phyloP scores from a whole-genome alignment of 2,888 invertebrate genomes.

The Phengaris alcon region DNA sequence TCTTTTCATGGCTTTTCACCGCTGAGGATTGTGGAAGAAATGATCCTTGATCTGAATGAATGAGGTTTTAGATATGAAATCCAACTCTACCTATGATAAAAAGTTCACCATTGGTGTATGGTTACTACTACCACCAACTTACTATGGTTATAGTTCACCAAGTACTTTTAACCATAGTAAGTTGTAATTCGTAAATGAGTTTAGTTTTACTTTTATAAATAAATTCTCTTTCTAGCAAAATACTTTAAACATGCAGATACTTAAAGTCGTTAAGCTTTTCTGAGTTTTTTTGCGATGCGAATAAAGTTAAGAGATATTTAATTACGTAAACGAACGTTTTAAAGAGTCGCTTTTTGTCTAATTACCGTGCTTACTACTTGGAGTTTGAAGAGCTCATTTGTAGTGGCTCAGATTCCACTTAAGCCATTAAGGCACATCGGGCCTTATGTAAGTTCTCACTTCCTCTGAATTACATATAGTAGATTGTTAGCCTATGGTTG shows the following conservation, averaged over 20 bases:
- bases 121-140: too few relatives aligned
- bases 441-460: slow-evolving; percentile 61
- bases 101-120: too few relatives aligned
- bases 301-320: neutral
- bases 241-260: neutral
- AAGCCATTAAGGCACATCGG: slow-evolving; percentile 58
- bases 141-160: too few relatives aligned
- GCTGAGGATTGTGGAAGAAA: neutral
- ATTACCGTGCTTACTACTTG: neutral
- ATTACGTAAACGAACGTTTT: slow-evolving; percentile 3
- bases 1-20: neutral
- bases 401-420: slow-evolving; percentile 39
- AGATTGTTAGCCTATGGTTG: too few relatives aligned
- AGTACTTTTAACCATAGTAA: too few relatives aligned
- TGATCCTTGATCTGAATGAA: too few relatives aligned
- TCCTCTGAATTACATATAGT: slow-evolving; percentile 45
- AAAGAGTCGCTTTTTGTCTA: neutral
- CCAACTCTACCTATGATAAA: too few relatives aligned
- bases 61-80: too few relatives aligned
- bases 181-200: neutral
- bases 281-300: neutral
- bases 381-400: slow-evolving; percentile 9
- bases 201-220: neutral
- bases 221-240: neutral
- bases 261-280: neutral